Percentiles rank a stretch among this genome's conserved stretches.
phyloP scores from a whole-genome alignment of 2,113 vertebrate species.

The Fregata magnificens region DNA sequence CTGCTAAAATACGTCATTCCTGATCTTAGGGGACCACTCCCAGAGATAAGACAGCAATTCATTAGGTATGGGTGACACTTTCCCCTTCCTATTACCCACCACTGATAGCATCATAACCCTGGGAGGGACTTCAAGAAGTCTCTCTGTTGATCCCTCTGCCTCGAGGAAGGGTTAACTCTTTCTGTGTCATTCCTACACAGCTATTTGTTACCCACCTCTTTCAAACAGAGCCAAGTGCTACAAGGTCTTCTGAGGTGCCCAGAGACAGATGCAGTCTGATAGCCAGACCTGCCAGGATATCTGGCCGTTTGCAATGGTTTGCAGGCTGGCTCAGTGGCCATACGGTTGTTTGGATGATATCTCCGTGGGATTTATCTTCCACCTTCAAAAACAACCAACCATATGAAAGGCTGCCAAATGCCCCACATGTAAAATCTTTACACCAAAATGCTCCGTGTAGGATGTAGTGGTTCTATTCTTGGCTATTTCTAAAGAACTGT shows the following conservation, averaged over 20 bases:
- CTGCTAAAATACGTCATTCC: background rate
- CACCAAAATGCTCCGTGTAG: conserved; percentile 22
- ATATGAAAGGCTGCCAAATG: conserved; percentile 64
- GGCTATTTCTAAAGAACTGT: conserved; percentile 36
- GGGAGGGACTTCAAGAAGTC: background rate
- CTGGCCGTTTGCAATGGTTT: conserved; percentile 57
- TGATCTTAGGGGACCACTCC: background rate
- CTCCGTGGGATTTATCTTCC: conserved; percentile 63
- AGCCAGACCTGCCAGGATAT: conserved; percentile 26
- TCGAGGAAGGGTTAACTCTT: background rate
- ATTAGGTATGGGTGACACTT: background rate
- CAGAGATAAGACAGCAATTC: background rate
- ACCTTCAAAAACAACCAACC: conserved; percentile 64
- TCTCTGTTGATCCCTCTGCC: background rate
- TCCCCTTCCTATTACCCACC: background rate
- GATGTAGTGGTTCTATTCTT: conserved; percentile 1
- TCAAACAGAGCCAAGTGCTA: conserved; percentile 4
- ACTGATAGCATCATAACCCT: background rate
- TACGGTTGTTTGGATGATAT: conserved; percentile 60
- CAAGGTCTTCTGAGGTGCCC: conserved; percentile 38
- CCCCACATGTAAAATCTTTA: conserved; percentile 53
- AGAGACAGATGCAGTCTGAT: conserved; percentile 34
- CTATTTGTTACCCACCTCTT: background rate
- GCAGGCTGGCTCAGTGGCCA: conserved; percentile 55
- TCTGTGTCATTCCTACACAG: background rate